phyloP scores from a whole-genome alignment of 2,797 vertebrate genomes.

The Cryptoprocta ferox region DNA sequence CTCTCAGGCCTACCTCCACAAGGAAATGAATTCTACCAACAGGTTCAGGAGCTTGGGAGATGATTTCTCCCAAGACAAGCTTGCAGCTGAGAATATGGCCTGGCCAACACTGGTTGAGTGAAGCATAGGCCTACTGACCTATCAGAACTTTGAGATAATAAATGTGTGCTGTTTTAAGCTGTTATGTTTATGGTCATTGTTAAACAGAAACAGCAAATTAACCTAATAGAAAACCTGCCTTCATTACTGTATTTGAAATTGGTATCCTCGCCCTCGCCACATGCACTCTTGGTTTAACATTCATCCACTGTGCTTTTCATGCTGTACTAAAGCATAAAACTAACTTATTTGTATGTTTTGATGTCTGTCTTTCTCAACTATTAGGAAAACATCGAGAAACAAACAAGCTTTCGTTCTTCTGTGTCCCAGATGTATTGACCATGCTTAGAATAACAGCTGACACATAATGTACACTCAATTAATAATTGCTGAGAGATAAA shows the following conservation, averaged over 20 bases:
- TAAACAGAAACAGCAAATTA: background rate
- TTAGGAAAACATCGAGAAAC: background rate
- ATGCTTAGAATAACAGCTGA: background rate
- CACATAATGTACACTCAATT: background rate
- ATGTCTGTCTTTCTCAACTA: background rate
- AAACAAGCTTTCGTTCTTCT: background rate
- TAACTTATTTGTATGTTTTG: background rate
- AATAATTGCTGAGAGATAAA: background rate
- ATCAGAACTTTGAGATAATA: background rate
- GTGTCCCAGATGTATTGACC: background rate
- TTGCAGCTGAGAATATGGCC: background rate
- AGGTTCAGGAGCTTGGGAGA: background rate
- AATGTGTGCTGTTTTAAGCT: background rate
- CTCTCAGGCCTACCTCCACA: background rate
- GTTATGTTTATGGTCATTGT: background rate
- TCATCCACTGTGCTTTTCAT: background rate
- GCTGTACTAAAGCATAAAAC: background rate
- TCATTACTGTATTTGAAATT: background rate
- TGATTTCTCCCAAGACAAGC: background rate
- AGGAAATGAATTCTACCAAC: background rate
- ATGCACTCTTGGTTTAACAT: background rate
- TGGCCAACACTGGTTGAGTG: background rate
- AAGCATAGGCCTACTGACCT: background rate
- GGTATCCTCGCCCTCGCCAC: background rate
- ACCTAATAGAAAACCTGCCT: background rate